Conservation (phyloP, 1,140 invertebrate species). For the Halyomorpha halys region DNA sequence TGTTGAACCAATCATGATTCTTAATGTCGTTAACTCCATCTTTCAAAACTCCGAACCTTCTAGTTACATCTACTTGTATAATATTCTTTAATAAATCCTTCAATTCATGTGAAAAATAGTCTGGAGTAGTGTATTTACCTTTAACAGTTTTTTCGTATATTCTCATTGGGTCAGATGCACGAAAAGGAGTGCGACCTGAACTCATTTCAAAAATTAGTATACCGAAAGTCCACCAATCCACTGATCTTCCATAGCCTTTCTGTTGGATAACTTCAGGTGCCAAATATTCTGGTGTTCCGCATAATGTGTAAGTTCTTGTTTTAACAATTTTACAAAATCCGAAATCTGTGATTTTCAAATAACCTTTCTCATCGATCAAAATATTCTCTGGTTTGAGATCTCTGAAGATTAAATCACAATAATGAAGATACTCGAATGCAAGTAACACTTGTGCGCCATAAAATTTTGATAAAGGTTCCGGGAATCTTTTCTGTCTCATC, state of each 20-base stretch:
- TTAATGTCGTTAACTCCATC: constrained; percentile 61
- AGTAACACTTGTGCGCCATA: constrained; percentile 87
- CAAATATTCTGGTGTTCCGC: constrained; percentile 93
- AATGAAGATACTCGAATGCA: constrained; percentile 87
- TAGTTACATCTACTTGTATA: constrained; percentile 74
- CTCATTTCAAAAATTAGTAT: constrained; percentile 79
- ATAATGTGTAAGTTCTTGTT: constrained; percentile 81
- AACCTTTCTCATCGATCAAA: constrained; percentile 70
- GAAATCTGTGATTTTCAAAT: constrained; percentile 36
- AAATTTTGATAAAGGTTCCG: constrained; percentile 72
- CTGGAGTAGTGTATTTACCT: constrained; percentile 59
- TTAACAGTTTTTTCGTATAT: constrained; percentile 82
- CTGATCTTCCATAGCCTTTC: constrained; percentile 90
- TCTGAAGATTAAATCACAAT: constrained; percentile 77
- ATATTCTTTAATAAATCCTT: constrained; percentile 81
- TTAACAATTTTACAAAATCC: constrained; percentile 21
- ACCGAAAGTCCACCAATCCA: constrained; percentile 95
- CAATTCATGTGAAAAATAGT: constrained; percentile 57
- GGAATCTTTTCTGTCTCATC: constrained; percentile 50
- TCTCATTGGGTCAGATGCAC: constrained; percentile 68
- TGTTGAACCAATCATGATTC: constrained; percentile 37
- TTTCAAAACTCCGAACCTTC: constrained; percentile 82
- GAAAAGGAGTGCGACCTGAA: constrained; percentile 74
- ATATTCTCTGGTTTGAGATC: constrained; percentile 97
- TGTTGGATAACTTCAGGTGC: constrained; percentile 90